These are phyloP conservation scores for Drosophila sechellia DNA, from an alignment of 1,140 invertebrate species.

Conservation along the genomic window DNA sequence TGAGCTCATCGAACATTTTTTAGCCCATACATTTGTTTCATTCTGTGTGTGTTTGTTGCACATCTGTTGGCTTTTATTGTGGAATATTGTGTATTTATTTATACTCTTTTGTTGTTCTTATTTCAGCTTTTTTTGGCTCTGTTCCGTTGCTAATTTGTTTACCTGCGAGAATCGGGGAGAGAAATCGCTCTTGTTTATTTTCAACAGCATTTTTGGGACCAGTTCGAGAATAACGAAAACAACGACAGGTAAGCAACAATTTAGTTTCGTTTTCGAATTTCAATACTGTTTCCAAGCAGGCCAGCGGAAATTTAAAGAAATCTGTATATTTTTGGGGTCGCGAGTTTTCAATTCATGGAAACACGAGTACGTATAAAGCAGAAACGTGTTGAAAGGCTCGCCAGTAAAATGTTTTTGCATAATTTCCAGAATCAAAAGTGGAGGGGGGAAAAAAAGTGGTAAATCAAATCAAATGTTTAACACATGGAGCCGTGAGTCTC, in stretches of 20 bases:
- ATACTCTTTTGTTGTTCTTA: constrained; percentile 33
- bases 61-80: constrained; percentile 66
- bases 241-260: constrained; percentile 36
- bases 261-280: constrained; percentile 41
- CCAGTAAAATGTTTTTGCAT: constrained; percentile 58
- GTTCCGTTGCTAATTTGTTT: constrained; percentile 66
- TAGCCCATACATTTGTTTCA: constrained; percentile 41
- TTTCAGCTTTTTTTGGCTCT: constrained; percentile 37
- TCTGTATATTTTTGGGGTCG: constrained; percentile 1
- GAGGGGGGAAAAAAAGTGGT: constrained; percentile 42
- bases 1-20: constrained; percentile 72
- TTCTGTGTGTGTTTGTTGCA: constrained; percentile 40
- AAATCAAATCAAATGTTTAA: constrained; percentile 77
- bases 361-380: constrained; percentile 30
- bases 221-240: constrained; percentile 16
- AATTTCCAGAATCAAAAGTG: constrained; percentile 43
- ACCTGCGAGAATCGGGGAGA: constrained; percentile 45
- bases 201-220: constrained; percentile 50
- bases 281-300: constrained; percentile 43
- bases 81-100: constrained; percentile 54
- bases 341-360: constrained; percentile 24
- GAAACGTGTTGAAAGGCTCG: constrained; percentile 64
- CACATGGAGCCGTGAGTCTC: constrained; percentile 57
- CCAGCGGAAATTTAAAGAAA: constrained; percentile 29
- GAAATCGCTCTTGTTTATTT: constrained; percentile 54